phyloP scores from a whole-genome alignment of 2,113 vertebrate genomes.

The Machaerirhynchus nigripectus region DNA sequence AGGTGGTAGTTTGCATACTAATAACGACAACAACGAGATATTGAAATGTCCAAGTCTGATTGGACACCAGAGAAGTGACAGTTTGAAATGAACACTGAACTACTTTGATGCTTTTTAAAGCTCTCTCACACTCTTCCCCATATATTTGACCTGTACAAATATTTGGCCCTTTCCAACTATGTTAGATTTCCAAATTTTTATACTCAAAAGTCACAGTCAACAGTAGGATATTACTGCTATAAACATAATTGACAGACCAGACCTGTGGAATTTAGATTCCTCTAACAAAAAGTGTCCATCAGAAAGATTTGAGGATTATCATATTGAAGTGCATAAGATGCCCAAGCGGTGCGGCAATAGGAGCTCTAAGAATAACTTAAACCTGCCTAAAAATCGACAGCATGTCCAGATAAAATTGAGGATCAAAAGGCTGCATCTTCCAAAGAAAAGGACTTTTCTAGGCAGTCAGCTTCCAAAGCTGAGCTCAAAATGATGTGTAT shows the following conservation, averaged over 20 bases:
- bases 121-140: not conserved
- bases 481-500: not conserved
- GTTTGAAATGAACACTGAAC: not conserved
- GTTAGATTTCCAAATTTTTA: not conserved
- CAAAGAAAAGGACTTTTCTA: rapidly evolving
- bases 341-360: not conserved
- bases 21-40: not conserved
- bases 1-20: not conserved
- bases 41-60: not conserved
- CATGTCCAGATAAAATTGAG: not conserved
- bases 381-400: rapidly evolving
- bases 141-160: not conserved
- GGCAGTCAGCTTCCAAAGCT: not conserved
- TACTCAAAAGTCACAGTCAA: not conserved
- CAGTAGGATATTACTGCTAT: not conserved
- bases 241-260: rapidly evolving
- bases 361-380: not conserved
- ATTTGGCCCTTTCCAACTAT: not conserved
- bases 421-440: not conserved
- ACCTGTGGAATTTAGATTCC: not conserved
- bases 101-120: not conserved
- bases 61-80: not conserved
- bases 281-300: not conserved
- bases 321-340: not conserved
- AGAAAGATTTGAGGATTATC: not conserved